Evolutionary conservation across 2,797 vertebrate genomes (phyloP).

Genomic region (Iguana delicatissima): DNA sequence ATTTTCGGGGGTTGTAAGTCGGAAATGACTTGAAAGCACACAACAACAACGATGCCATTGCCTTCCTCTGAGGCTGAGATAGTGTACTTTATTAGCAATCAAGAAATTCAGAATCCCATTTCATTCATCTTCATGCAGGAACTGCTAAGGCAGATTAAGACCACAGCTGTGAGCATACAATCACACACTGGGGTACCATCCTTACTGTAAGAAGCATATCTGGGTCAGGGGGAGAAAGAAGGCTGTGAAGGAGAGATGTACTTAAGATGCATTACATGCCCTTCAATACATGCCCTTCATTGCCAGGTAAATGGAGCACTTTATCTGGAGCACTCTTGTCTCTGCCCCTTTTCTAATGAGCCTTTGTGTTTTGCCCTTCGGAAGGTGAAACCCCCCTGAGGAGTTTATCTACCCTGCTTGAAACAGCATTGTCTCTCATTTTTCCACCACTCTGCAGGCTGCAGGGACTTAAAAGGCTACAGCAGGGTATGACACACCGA

Average conservation of each 20-base stretch:
- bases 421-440: slow-evolving; percentile 8
- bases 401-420: slow-evolving; percentile 1
- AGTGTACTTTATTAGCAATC: background rate
- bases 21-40: too few species aligned
- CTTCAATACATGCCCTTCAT: background rate
- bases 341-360: background rate
- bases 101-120: background rate
- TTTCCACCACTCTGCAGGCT: slow-evolving; percentile 45
- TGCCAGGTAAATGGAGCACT: background rate
- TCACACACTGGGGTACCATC: background rate
- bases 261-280: background rate
- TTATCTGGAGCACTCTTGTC: background rate
- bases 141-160: background rate
- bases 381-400: background rate
- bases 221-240: background rate
- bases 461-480: slow-evolving; percentile 16
- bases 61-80: too few species aligned
- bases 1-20: too few species aligned
- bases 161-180: background rate
- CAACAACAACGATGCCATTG: too few species aligned
- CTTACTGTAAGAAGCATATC: background rate
- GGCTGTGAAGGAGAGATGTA: background rate
- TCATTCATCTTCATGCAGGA: background rate
- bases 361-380: background rate
- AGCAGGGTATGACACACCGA: slow-evolving; percentile 37